These are phyloP conservation scores for Sweltsa coloradensis DNA, from an alignment of 1,140 invertebrate species.

Conservation along the genomic window DNA sequence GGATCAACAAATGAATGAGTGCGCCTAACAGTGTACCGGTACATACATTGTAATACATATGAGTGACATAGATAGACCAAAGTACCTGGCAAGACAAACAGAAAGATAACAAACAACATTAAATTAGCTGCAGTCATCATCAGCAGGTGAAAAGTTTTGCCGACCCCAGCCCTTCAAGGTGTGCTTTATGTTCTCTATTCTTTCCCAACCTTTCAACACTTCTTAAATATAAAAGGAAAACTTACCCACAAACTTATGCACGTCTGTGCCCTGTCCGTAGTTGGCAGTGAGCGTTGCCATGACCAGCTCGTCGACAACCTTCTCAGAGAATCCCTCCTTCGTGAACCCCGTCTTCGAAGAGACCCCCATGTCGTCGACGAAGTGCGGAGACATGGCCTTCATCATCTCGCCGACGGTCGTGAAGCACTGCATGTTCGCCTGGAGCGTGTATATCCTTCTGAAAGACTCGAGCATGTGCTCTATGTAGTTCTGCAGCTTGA, in stretches of 20 bases:
- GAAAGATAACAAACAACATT: no score
- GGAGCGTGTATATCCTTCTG: constrained; percentile 44
- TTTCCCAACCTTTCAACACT: no score
- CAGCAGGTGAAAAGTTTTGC: no score
- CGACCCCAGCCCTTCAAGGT: no score
- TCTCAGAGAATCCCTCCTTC: constrained; percentile 30
- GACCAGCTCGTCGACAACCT: constrained; percentile 43
- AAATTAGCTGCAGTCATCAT: no score
- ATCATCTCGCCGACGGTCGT: constrained; percentile 37
- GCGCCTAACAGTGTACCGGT: no score
- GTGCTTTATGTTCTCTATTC: no score
- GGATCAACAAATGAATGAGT: no score
- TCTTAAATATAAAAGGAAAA: constrained; percentile 8
- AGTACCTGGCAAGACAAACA: no score
- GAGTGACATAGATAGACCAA: no score
- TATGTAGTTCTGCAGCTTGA: constrained; percentile 31
- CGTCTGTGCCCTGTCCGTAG: constrained; percentile 46
- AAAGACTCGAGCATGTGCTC: constrained; percentile 26
- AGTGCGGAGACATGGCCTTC: constrained; percentile 34
- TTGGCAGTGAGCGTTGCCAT: constrained; percentile 40
- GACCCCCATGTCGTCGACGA: constrained; percentile 34
- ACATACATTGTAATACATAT: no score
- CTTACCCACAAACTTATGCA: constrained; percentile 48
- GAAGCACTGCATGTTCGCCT: constrained; percentile 37
- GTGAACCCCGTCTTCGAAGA: constrained; percentile 31